A percentile compares a stretch with the other conserved stretches of the same genome.
These are phyloP conservation scores for Cartodere bifasciata DNA, from an alignment of 2,888 invertebrate genomes.

Conservation along the genomic window DNA sequence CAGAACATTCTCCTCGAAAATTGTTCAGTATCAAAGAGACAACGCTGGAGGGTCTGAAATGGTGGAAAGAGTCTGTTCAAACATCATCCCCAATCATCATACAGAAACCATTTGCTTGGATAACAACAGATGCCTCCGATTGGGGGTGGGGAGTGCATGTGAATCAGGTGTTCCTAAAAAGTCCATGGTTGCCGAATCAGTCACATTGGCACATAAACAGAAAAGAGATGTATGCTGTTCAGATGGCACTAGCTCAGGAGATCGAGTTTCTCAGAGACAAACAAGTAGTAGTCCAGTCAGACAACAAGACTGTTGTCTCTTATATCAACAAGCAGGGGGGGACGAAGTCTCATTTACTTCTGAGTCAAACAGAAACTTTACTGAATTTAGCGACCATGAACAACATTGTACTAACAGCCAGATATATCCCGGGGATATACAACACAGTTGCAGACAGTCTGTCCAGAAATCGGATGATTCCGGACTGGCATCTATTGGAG, in stretches of 20 bases:
- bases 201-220: slow-evolving; percentile 15
- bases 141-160: slow-evolving; percentile 15
- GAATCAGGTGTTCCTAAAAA: slow-evolving; percentile 4
- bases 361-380: neutral
- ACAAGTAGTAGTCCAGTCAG: slow-evolving; percentile 10
- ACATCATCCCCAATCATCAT: too few species aligned
- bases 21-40: too few species aligned
- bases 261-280: slow-evolving; percentile 5
- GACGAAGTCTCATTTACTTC: slow-evolving; percentile 10
- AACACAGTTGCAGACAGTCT: slow-evolving; percentile 9
- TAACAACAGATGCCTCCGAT: too few species aligned
- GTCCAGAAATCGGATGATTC: slow-evolving; percentile 4
- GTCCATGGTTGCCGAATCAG: slow-evolving; percentile 10
- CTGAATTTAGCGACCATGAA: slow-evolving; percentile 2
- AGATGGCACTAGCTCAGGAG: slow-evolving; percentile 4
- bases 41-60: too few species aligned
- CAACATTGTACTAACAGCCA: slow-evolving; percentile 3
- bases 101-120: too few species aligned
- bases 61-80: too few species aligned
- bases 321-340: slow-evolving; percentile 16
- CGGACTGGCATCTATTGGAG: slow-evolving; percentile 10
- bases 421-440: slow-evolving; percentile 7
- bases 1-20: too few species aligned
- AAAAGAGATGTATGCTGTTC: slow-evolving; percentile 15
- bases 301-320: slow-evolving; percentile 13